phyloP scores from a whole-genome alignment of 2,888 invertebrate genomes.

The Cheilosia vulpina region DNA sequence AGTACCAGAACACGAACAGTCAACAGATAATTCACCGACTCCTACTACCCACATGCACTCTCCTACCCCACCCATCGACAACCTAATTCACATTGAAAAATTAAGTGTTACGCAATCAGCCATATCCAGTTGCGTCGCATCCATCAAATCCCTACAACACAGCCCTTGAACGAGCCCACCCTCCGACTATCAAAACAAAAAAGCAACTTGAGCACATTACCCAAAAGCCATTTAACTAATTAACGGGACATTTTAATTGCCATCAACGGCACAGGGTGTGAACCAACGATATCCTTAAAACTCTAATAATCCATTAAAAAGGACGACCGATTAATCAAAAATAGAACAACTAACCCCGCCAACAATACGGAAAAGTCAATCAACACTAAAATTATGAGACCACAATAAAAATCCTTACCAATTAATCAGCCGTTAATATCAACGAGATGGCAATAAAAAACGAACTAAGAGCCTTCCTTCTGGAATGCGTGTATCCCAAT shows the following conservation, averaged over 20 bases:
- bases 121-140: conserved; percentile 61
- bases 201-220: conserved; percentile 53
- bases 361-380: conserved; percentile 44
- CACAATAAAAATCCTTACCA: conserved; percentile 71
- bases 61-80: background rate
- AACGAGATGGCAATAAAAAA: conserved; percentile 61
- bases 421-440: conserved; percentile 70
- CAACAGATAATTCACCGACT: conserved; percentile 1
- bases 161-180: conserved; percentile 1
- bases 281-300: conserved; percentile 64
- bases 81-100: conserved; percentile 21
- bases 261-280: conserved; percentile 60
- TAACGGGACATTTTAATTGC: conserved; percentile 72
- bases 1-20: background rate
- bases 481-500: conserved; percentile 7
- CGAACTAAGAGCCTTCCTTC: conserved; percentile 45
- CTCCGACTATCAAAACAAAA: background rate
- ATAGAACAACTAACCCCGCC: conserved; percentile 35
- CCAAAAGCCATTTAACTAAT: conserved; percentile 68
- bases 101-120: conserved; percentile 56
- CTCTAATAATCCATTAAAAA: conserved; percentile 73
- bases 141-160: conserved; percentile 48
- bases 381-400: conserved; percentile 71
- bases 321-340: conserved; percentile 71
- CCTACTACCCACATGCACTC: background rate